A percentile compares a stretch with the other conserved stretches of the same genome.
Evolutionary conservation across 2,113 vertebrate genomes (phyloP).

Genomic region (Burhinus bistriatus): DNA sequence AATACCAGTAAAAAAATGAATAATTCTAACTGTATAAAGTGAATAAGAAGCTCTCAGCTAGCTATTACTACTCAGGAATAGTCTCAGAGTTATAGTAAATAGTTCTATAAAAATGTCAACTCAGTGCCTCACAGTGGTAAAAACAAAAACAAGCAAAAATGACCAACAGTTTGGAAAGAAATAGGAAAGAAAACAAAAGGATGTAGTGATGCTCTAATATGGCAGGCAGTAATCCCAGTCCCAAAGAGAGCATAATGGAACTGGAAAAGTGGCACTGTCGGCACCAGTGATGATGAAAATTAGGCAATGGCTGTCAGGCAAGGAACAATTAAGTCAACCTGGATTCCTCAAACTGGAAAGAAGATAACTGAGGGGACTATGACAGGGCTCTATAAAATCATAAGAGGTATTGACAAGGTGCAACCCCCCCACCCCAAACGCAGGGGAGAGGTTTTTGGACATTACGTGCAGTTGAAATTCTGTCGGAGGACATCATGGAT

Average conservation of each 20-base stretch:
- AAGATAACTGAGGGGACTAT: background rate
- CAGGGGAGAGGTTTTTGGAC: background rate
- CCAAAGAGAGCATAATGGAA: background rate
- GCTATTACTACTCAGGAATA: background rate
- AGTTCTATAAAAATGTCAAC: background rate
- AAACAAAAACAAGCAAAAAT: background rate
- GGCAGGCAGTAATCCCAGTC: background rate
- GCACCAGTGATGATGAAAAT: background rate
- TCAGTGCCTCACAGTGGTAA: background rate
- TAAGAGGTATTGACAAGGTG: background rate
- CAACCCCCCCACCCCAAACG: background rate
- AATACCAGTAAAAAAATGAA: background rate
- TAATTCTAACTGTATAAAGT: background rate
- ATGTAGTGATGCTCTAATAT: background rate
- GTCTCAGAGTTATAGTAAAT: background rate
- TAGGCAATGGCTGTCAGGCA: background rate
- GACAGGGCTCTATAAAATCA: background rate
- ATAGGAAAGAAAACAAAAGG: background rate
- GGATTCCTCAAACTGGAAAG: background rate
- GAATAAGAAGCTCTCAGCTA: background rate
- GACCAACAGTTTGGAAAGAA: background rate
- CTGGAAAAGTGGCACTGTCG: background rate
- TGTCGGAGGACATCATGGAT: background rate
- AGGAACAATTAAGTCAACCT: background rate
- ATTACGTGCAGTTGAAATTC: background rate